Conservation (phyloP, 2,888 invertebrate species). For the Disparrhopalites patrizii region DNA sequence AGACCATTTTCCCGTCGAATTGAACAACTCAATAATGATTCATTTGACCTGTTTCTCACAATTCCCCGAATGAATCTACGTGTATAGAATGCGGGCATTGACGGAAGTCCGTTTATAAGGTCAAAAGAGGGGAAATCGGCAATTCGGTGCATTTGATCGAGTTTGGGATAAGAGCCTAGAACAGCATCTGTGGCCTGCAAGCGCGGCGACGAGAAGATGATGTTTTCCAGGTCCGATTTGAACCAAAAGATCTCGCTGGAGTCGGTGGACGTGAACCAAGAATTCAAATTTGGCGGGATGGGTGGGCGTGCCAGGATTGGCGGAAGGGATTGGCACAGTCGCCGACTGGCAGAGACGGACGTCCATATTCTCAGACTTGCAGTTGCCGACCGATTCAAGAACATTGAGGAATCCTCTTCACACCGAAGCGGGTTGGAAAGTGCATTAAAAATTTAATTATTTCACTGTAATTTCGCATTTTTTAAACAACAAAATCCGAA, state of each 20-base stretch:
- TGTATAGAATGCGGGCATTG: no score
- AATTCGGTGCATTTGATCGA: no score
- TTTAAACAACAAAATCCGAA: constrained; percentile 28
- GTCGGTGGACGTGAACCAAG: no score
- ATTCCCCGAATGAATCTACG: no score
- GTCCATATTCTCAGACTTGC: not conserved
- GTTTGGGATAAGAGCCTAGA: no score
- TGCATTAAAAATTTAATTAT: constrained; percentile 2
- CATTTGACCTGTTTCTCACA: no score
- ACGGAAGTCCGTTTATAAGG: no score
- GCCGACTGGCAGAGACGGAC: not conserved
- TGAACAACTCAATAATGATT: no score
- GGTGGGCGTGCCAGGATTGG: not conserved
- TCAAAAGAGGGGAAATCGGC: no score
- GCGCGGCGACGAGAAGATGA: no score
- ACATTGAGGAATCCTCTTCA: constrained; percentile 10
- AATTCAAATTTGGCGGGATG: not conserved
- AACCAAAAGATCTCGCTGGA: not conserved
- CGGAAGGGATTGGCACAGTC: constrained; percentile 9
- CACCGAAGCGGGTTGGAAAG: constrained; percentile 14
- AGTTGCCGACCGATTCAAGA: not conserved
- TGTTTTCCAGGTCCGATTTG: not conserved
- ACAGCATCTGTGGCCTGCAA: no score
- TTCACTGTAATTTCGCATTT: constrained; percentile 16
- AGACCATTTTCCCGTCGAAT: no score